phyloP scores from a whole-genome alignment of 2,888 invertebrate species.

The Drosophila flavopinicola region DNA sequence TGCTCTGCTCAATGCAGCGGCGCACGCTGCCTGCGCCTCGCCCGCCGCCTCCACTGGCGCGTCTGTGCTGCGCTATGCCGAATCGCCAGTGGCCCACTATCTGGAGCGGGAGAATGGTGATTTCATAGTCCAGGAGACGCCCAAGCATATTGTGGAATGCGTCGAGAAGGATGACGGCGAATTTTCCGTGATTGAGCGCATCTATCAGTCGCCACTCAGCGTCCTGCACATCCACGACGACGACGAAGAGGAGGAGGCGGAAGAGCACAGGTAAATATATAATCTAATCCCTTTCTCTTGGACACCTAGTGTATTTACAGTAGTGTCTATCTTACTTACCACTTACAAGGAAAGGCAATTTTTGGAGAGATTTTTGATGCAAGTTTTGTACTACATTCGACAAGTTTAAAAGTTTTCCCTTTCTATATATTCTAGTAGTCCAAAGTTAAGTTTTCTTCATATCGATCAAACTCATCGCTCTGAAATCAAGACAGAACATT shows the following conservation, averaged over 20 bases:
- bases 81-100: constrained; percentile 84
- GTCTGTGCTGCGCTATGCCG: constrained; percentile 83
- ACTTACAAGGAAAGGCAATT: too few relatives aligned
- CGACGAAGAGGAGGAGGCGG: constrained; percentile 74
- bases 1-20: constrained; percentile 68
- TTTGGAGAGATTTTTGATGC: too few relatives aligned
- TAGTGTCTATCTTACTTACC: too few relatives aligned
- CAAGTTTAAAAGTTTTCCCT: too few relatives aligned
- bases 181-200: constrained; percentile 84
- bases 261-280: constrained; percentile 34
- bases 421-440: too few relatives aligned
- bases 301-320: too few relatives aligned
- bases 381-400: too few relatives aligned
- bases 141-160: constrained; percentile 84
- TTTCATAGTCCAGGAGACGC: constrained; percentile 84
- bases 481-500: too few relatives aligned
- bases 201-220: constrained; percentile 84
- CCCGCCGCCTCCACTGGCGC: constrained; percentile 73
- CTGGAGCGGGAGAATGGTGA: constrained; percentile 84
- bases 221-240: constrained; percentile 84
- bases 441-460: too few relatives aligned
- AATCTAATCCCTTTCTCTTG: neutral
- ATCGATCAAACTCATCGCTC: too few relatives aligned
- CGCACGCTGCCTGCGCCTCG: constrained; percentile 70
- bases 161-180: constrained; percentile 84